Base-by-base conservation (phyloP, 2,113 vertebrate species). In the Sardina pilchardus region DNA sequence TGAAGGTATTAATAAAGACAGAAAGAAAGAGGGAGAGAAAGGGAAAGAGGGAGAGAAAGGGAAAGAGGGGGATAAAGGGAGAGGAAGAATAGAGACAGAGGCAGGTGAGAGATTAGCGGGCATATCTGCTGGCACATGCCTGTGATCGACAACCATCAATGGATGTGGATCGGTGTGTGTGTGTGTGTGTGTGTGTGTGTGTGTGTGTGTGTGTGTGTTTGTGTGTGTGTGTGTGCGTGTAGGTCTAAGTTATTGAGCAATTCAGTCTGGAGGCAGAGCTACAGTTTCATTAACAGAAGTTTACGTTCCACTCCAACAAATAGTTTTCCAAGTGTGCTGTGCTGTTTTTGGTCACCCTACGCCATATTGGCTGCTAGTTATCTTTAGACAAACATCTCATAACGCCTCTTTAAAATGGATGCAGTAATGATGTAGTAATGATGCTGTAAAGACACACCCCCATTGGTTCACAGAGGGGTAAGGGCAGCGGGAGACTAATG, bases 51-150 rank as follows among this genome's bases (percentile, higher is more conserved):
- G 85, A 88, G 6, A 78, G 17, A 36, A 50, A 82, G 56, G 88
- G 86, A 82, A 82, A 89, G 87, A 85, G 92, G 86, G 85, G 88
- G 6, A 78, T 36, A 36, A 50, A 82, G 56, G 30, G 88, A 88
- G 81, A 82, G 89, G 87, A 89, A 91, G 86, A 92, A 90, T 88
- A 85, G 88, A 92, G 91, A 95, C 92, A 96, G 95, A 96, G 94
- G 94, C 95, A 99, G 97, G 97, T 97, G 96, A 97, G 96, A 97
- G 97, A 98, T 97, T 97, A 96, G 96, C 95, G 17, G 39, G 93
- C 92, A 91, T 93, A 94, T 96, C 94, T 92, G 93, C 92, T 94
- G 96, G 94, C 93, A 84, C 47, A 83, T 81, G 43, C 81, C 92
- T 91, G 85, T 90, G 91, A 93, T 93, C 91, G 88, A 84, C 90